Percentiles rank a stretch among this genome's conserved stretches.
phyloP scores from a whole-genome alignment of 2,113 vertebrate genomes.

The Neolamprologus modestus region DNA sequence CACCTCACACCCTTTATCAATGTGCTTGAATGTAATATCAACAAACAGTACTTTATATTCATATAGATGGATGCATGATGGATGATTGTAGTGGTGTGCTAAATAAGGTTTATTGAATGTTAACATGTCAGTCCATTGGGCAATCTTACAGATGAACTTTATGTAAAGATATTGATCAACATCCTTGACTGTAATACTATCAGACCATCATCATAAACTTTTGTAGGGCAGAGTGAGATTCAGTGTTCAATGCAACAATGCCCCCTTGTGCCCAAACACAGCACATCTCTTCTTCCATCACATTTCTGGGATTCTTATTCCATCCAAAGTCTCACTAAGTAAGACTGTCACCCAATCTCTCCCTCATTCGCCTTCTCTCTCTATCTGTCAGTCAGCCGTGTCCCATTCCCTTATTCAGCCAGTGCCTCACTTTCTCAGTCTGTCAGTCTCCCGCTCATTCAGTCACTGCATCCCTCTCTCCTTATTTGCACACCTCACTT shows the following conservation, averaged over 20 bases:
- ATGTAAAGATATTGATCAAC: background rate
- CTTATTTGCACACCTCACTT: conserved; percentile 36
- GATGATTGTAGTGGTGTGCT: background rate
- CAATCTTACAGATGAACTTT: background rate
- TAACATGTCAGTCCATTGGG: background rate
- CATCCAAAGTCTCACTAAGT: conserved; percentile 26
- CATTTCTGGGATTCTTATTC: background rate
- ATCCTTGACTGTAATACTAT: background rate
- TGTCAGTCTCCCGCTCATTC: conserved; percentile 35
- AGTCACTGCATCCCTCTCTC: conserved; percentile 25
- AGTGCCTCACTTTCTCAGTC: conserved; percentile 17
- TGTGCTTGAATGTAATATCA: background rate
- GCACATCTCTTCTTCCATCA: background rate
- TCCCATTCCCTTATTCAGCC: conserved; percentile 43
- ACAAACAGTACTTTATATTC: background rate
- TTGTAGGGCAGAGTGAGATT: background rate
- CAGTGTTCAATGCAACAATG: conserved; percentile 34
- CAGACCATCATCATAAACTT: background rate
- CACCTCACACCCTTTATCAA: background rate
- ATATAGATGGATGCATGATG: background rate
- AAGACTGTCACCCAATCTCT: conserved; percentile 49
- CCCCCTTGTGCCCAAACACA: conserved; percentile 21
- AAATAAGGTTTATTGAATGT: background rate
- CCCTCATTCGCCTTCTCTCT: conserved; percentile 17
- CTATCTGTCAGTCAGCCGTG: conserved; percentile 38